Evolutionary conservation across 2,888 invertebrate species (phyloP), one percentile per base, ranked within the genome.

Genomic region (Hetaerina titia): DNA sequence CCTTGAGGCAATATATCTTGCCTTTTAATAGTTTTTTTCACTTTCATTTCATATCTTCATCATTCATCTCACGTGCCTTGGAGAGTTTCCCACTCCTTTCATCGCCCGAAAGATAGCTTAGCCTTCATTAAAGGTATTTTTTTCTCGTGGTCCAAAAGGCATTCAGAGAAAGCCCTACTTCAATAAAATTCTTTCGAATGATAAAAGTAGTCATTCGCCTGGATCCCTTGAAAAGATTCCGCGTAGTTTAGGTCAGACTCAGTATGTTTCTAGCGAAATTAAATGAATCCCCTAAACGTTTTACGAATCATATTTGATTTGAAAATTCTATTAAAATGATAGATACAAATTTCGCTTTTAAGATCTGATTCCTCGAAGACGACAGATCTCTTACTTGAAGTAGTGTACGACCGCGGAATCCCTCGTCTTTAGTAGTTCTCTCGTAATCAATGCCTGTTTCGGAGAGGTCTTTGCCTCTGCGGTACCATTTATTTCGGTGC

Each of bases 11-110:
- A 31, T 81, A 81, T 25, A 25, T 25, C 74, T 31, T 31, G 31
- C 25, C 25, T 45, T 31, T 81, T 31, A 81, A 81, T 15, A 15
- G 31, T 0, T 11, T 25, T 13, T 31, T 81, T 81, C 81, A 81
- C 81, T 81, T 81, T 25, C 31, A 31, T 81, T 15, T 81, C 81
- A 31, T 19, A 11, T 31, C 31, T 81, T 31, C 31, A 31, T 31
- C 81, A 81, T 81, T 81, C 81, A 81, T 81, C 81, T 81, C 81
- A 81, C 31, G 81, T 13, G 31, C 25, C 81, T 81, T 81, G 81
- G 81, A 81, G 81, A 31, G 31, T 31, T 81, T 81, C 81, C 81
- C 81, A 81, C 31, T 81, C 81, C 81, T 81, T 81, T 81, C 81
- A 81, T 81, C 31, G 81, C 81, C 69, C 69, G 81, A 81, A 69